Conservation (phyloP, 2,888 invertebrate genomes). For the Acleris laterana region DNA sequence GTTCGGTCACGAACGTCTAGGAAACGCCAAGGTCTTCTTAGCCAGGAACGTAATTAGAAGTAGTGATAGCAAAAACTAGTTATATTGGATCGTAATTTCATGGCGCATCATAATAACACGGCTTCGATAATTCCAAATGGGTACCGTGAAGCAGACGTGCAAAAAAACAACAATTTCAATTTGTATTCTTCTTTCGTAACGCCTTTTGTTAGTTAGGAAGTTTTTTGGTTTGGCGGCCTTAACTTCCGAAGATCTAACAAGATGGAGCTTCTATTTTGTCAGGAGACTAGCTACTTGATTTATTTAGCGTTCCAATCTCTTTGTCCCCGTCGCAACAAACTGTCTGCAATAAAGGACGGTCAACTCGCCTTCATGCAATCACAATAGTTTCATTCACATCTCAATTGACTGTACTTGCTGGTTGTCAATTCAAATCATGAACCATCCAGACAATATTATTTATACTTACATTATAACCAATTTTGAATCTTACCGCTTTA, state of each 20-base stretch:
- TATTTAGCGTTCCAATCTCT: conserved; percentile 4
- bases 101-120: conserved; percentile 41
- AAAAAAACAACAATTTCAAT: conserved; percentile 36
- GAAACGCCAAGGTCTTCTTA: conserved; percentile 59
- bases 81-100: conserved; percentile 50
- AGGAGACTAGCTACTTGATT: conserved; percentile 8
- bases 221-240: conserved; percentile 27
- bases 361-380: conserved; percentile 48
- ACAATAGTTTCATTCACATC: conserved; percentile 67
- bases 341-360: conserved; percentile 37
- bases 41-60: conserved; percentile 60
- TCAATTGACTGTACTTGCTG: conserved; percentile 65
- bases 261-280: conserved; percentile 15
- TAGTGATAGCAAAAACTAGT: conserved; percentile 49
- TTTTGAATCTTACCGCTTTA: conserved; percentile 23
- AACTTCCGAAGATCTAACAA: conserved; percentile 22
- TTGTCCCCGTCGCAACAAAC: conserved; percentile 39
- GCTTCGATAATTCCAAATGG: conserved; percentile 37
- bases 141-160: conserved; percentile 34
- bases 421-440: conserved; percentile 59
- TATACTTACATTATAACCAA: conserved; percentile 9
- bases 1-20: conserved; percentile 62
- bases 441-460: conserved; percentile 48
- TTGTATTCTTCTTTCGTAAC: conserved; percentile 31
- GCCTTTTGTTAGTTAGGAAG: conserved; percentile 27